phyloP scores from a whole-genome alignment of 2,797 vertebrate species.

The Dallia pectoralis region DNA sequence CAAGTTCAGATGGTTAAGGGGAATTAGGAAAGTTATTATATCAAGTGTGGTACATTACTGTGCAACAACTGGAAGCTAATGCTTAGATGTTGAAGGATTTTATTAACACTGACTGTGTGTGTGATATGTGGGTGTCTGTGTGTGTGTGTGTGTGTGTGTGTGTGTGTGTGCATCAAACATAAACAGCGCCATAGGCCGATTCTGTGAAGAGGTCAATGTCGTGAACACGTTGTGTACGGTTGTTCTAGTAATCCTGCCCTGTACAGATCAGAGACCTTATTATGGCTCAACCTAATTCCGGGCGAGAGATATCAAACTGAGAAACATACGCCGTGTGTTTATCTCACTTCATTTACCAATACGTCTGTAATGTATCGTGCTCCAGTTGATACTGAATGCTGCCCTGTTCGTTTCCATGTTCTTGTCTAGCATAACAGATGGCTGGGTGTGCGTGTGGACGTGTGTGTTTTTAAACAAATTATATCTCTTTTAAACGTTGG shows the following conservation, averaged over 20 bases:
- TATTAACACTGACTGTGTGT: slow-evolving; percentile 13
- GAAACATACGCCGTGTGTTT: slow-evolving; percentile 22
- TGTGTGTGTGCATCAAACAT: not conserved
- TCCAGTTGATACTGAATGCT: slow-evolving; percentile 31
- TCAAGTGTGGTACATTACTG: not conserved
- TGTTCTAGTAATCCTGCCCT: slow-evolving; percentile 43
- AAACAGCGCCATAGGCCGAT: slow-evolving; percentile 41
- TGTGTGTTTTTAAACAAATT: slow-evolving; percentile 25
- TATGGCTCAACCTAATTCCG: slow-evolving; percentile 20
- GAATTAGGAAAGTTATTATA: not conserved
- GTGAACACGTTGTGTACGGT: slow-evolving; percentile 53
- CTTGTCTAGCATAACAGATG: slow-evolving; percentile 37
- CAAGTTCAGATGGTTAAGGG: slow-evolving; percentile 1
- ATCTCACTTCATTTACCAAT: slow-evolving; percentile 34
- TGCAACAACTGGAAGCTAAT: not conserved
- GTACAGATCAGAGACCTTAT: slow-evolving; percentile 37
- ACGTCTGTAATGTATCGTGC: slow-evolving; percentile 46
- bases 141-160: slow-evolving; percentile 9
- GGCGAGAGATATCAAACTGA: slow-evolving; percentile 2
- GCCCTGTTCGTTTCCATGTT: slow-evolving; percentile 30
- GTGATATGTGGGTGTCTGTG: not conserved
- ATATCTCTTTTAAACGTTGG: slow-evolving; percentile 30
- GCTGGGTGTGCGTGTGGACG: slow-evolving; percentile 3
- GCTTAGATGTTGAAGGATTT: slow-evolving; percentile 8
- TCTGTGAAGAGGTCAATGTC: slow-evolving; percentile 57